Conservation (phyloP, 2,888 invertebrate genomes). For the Pammene aurita region DNA sequence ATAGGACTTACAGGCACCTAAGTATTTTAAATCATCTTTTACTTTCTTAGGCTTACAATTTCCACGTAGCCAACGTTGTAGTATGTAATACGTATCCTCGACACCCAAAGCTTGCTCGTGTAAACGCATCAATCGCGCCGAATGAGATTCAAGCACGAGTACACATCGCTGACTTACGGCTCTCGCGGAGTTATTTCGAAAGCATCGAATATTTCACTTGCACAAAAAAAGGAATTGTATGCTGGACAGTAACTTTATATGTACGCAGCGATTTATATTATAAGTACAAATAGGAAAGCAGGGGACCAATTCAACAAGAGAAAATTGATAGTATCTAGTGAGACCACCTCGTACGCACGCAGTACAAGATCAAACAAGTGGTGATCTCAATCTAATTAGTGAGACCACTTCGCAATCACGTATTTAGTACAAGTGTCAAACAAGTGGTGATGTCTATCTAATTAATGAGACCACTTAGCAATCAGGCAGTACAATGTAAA, state of each 20-base stretch:
- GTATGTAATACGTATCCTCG: constrained; percentile 5
- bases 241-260: not conserved
- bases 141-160: constrained; percentile 52
- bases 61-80: not conserved
- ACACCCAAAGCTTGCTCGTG: constrained; percentile 24
- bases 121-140: constrained; percentile 52
- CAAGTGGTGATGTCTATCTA: no score
- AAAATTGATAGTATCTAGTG: no score
- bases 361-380: no score
- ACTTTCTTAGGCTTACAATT: not conserved
- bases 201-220: constrained; percentile 47
- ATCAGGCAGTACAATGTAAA: no score
- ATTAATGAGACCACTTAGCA: no score
- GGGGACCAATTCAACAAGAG: not conserved
- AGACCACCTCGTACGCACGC: no score
- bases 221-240: constrained; percentile 5
- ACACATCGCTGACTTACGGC: constrained; percentile 48
- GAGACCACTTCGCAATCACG: no score
- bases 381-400: no score
- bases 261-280: not conserved
- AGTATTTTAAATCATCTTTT: no score
- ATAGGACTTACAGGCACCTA: no score
- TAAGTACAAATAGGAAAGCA: constrained; percentile 1
- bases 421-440: no score
- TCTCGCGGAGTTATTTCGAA: constrained; percentile 46